Conservation (phyloP, 2,797 vertebrate genomes). For the Pitangus sulphuratus region DNA sequence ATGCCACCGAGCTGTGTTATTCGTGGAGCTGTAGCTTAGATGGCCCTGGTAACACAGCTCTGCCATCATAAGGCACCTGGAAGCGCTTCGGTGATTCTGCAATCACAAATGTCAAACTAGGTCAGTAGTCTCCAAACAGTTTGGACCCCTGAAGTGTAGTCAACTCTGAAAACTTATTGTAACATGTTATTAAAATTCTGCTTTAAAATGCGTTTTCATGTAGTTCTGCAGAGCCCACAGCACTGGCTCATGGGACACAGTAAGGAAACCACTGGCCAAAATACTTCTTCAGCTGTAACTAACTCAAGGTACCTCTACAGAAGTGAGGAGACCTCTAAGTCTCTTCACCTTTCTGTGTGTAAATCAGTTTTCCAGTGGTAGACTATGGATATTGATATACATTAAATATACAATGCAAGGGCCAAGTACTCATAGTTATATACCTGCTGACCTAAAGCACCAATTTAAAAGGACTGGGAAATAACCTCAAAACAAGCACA, state of each 20-base stretch:
- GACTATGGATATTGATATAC: not conserved
- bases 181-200: not conserved
- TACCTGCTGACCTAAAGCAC: not conserved
- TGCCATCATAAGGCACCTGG: not conserved
- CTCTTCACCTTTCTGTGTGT: not conserved
- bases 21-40: not conserved
- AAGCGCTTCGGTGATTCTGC: not conserved
- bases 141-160: not conserved
- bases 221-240: not conserved
- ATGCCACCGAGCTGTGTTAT: not conserved
- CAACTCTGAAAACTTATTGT: not conserved
- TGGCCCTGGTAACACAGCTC: not conserved
- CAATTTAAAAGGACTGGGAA: not conserved
- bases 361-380: not conserved
- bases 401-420: not conserved
- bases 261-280: not conserved
- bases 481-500: not conserved
- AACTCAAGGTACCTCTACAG: not conserved
- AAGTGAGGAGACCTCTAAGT: not conserved
- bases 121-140: not conserved
- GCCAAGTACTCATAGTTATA: not conserved
- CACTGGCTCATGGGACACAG: not conserved
- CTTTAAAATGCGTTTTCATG: not conserved
- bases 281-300: not conserved
- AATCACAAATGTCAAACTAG: not conserved